A percentile compares a stretch with the other conserved stretches of the same genome.
phyloP scores from a whole-genome alignment of 2,888 invertebrate species.

The Hermaeophaga mercurialis region DNA sequence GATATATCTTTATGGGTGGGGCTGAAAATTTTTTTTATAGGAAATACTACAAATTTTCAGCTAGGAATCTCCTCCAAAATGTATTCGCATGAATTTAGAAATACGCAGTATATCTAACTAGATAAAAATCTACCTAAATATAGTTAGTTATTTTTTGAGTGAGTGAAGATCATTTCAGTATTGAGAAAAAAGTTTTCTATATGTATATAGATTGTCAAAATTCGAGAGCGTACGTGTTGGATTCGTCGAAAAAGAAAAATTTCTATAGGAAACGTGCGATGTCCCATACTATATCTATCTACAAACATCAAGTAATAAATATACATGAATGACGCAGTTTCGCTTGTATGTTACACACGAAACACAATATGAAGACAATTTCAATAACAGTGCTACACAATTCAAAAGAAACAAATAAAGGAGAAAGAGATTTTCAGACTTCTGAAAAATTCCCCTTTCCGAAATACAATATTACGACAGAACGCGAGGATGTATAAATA shows the following conservation, averaged over 20 bases:
- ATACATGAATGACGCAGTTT: conserved; percentile 12
- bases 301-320: conserved; percentile 10
- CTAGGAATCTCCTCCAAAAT: too few species aligned
- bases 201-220: not conserved
- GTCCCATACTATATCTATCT: not conserved
- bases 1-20: too few species aligned
- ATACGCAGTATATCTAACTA: too few species aligned
- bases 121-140: too few species aligned
- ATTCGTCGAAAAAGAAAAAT: not conserved
- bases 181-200: too few species aligned
- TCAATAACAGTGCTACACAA: conserved; percentile 22
- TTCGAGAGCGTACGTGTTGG: not conserved
- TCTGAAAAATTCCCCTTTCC: conserved; percentile 7
- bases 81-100: too few species aligned
- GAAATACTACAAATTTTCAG: too few species aligned
- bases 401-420: conserved; percentile 26
- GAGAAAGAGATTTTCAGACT: conserved; percentile 22
- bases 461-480: conserved; percentile 11
- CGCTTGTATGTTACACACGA: conserved; percentile 17
- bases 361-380: conserved; percentile 25
- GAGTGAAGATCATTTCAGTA: too few species aligned
- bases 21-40: too few species aligned
- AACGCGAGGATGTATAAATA: conserved; percentile 17
- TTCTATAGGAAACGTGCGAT: conserved; percentile 7
- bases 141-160: too few species aligned